Base-by-base conservation (phyloP, 2,113 vertebrate genomes). In the Oxyruncus cristatus region DNA sequence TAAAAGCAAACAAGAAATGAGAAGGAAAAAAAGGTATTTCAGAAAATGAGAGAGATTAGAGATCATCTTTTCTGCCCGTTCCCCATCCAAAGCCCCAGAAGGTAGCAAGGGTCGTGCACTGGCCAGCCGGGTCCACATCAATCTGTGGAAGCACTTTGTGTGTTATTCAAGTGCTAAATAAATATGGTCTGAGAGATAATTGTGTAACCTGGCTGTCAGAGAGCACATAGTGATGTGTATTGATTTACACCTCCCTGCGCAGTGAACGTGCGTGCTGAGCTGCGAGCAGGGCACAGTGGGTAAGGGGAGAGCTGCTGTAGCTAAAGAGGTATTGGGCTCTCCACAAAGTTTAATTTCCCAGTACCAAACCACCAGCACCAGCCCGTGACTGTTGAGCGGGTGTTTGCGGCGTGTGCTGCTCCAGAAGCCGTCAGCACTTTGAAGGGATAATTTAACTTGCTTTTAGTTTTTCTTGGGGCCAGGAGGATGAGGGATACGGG, bases 231-330 rank as follows among this genome's bases (percentile, higher is more conserved):
- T 1, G 89, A 6, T 58, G 75, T 1, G 1, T 12, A 46, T 62
- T 66, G 95, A 86, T 49, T 58, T 53, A 16, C 63, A 12, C 30
- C 4, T 56, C 33, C 4, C 0, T 8, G 7, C 0, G 0, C 9
- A 11, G 22, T 4, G 50, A 37, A 15, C 0, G 10, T 0, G 16
- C 6, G 5, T 6, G 67, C 8, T 4, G 12, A 14, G 82, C 41
- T 47, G 47, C 26, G 72, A 39, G 12, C 42, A 8, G 71, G 37
- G 71, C 52, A 15, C 61, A 32, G 26, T 6, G 7, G 71, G 49
- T 5, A 4, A 24, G 47, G 58, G 50, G 49, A 42, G 5, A 44
- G 35, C 47, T 58, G 42, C 61, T 11, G 24, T 26, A 10, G 55
- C 55, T 62, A n/a, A 11, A 73, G 28, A 37, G 0, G 15, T 46